Evolutionary conservation across 2,797 vertebrate genomes (phyloP).

Genomic region (Hydrolagus colliei): DNA sequence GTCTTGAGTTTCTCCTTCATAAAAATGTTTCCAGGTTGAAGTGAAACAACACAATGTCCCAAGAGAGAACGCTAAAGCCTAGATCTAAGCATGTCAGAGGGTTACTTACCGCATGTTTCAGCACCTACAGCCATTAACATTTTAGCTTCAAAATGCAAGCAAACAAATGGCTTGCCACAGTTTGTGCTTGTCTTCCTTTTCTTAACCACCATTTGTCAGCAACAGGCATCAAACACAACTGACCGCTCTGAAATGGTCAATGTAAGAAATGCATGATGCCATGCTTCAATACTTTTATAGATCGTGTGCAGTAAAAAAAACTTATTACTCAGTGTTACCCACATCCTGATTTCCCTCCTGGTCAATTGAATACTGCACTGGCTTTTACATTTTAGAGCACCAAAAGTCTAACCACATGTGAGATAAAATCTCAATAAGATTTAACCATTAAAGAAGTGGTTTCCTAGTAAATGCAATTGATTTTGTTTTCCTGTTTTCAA

Average conservation of each 20-base stretch:
- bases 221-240: neutral
- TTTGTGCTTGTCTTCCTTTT: neutral
- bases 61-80: neutral
- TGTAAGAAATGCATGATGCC: neutral
- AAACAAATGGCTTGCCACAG: no score
- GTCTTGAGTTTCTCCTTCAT: neutral
- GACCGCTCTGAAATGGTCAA: neutral
- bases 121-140: neutral
- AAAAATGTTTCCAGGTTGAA: neutral
- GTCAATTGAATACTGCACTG: constrained; percentile 3
- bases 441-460: no score
- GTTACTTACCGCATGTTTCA: neutral
- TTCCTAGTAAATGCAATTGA: no score
- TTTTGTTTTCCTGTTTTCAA: no score
- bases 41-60: neutral
- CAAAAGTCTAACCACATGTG: neutral
- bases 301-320: neutral
- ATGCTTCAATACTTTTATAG: neutral
- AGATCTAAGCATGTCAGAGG: neutral
- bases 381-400: neutral
- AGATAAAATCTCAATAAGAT: no score
- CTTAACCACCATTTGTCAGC: constrained; percentile 2
- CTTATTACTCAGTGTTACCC: neutral
- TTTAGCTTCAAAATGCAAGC: neutral
- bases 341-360: constrained; percentile 6